phyloP scores from a whole-genome alignment of 2,113 vertebrate species.

The Bambusicola thoracicus region DNA sequence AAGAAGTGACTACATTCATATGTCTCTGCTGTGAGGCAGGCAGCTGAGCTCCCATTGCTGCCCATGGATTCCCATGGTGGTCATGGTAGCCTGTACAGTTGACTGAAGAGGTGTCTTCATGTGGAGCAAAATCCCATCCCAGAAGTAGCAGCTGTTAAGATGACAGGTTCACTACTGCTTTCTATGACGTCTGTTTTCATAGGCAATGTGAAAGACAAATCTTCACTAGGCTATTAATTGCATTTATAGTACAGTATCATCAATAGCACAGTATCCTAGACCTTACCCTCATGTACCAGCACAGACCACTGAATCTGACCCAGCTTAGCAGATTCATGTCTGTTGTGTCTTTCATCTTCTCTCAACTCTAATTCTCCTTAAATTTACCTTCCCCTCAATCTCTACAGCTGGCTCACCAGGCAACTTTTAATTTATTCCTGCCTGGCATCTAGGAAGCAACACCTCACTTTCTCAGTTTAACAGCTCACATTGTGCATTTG shows the following conservation, averaged over 20 bases:
- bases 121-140: not conserved
- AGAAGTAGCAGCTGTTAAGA: not conserved
- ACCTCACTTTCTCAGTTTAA: not conserved
- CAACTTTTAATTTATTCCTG: not conserved
- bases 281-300: fast-evolving
- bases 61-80: not conserved
- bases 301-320: not conserved
- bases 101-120: not conserved
- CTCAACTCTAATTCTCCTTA: not conserved
- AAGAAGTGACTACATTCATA: not conserved
- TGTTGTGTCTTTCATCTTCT: not conserved
- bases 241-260: not conserved
- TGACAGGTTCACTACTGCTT: not conserved
- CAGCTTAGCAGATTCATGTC: not conserved
- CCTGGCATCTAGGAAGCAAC: not conserved
- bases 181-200: not conserved
- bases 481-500: not conserved
- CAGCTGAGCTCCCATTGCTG: fast-evolving
- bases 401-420: not conserved
- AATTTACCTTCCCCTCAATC: not conserved
- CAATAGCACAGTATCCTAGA: not conserved
- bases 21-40: not conserved
- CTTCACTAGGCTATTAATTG: not conserved
- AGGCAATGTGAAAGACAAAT: not conserved
- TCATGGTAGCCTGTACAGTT: not conserved